Evolutionary conservation across 2,113 vertebrate species (phyloP).

Genomic region (Heterotilapia buettikoferi): DNA sequence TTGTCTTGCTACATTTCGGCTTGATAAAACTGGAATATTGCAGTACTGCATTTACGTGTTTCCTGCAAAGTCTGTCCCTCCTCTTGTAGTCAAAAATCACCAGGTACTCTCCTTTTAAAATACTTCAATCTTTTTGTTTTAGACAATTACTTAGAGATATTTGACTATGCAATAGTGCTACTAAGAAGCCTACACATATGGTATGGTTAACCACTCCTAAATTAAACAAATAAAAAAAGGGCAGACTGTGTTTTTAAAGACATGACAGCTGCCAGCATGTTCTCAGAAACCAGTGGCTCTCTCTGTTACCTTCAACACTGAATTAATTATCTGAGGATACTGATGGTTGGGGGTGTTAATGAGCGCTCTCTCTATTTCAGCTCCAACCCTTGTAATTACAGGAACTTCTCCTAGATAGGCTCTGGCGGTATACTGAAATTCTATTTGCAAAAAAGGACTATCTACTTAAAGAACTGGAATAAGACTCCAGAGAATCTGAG

Average conservation of each 20-base stretch:
- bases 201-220: neutral
- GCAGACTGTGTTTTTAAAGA: neutral
- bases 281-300: conserved; percentile 7
- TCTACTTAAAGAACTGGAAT: conserved; percentile 42
- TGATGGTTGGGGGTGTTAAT: conserved; percentile 49
- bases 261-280: neutral
- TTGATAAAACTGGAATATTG: neutral
- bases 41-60: neutral
- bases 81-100: neutral
- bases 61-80: neutral
- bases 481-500: conserved; percentile 9
- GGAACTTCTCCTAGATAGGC: neutral
- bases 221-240: neutral
- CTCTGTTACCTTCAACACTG: conserved; percentile 37
- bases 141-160: neutral
- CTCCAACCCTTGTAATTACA: conserved; percentile 17
- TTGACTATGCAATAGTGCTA: neutral
- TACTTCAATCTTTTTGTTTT: neutral
- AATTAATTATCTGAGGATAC: conserved; percentile 56
- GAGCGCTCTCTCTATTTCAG: conserved; percentile 30
- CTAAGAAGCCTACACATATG: neutral
- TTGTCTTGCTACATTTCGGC: neutral
- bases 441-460: conserved; percentile 4
- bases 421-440: neutral
- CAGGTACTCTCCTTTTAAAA: neutral